Base-by-base conservation (phyloP, 2,888 invertebrate species). In the Teleiodes luculella region DNA sequence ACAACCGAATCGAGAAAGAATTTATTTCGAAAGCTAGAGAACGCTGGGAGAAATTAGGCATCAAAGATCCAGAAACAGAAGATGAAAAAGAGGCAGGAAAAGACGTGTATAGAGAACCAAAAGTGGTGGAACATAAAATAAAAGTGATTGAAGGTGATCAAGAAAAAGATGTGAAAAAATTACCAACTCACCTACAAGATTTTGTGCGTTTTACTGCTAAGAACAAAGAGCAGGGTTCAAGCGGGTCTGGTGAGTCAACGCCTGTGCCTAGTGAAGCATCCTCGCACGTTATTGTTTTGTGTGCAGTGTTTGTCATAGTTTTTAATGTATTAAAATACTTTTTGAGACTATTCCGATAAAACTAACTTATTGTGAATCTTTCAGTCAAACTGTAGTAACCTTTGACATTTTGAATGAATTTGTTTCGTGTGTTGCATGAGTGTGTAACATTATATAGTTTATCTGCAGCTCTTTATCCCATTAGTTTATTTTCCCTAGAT, bases 121-220 rank as follows among this genome's bases (percentile, higher is more conserved):
- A 80, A 74, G 80, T 86, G 56, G 79, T 82, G 46, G 83, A 85
- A 62, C 86, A 91, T 56, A 88, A 91, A 72, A 87, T 92, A 63
- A 93, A 91, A 79, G 91, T 95, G 52, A 91, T 95, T 45, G 94
- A 95, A 72, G 93, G 93, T 56, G 73, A 90, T 67, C 70, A 91
- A 80, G 90, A 92, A 70, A 92, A 91, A 56, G 93, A 93, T 67
- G 87, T 93, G 43, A 88, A 89, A 53, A 91, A 91, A 58, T 87
- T 96, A 57, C 96, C 96, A 4, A 93, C 91, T 68, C 96, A 96
- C 80, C 90, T 96, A 70, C 93, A 93, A 72, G 96, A 96, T 70
- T 95, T 96, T 74, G 93, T 95, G 65, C 92, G 91, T 71, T 92
- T 93, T 66, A 90, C 92, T 37, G 79, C 83, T 33, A 85, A 83